Conservation (phyloP, 2,888 invertebrate genomes). For the Heteromyza rotundicornis region DNA sequence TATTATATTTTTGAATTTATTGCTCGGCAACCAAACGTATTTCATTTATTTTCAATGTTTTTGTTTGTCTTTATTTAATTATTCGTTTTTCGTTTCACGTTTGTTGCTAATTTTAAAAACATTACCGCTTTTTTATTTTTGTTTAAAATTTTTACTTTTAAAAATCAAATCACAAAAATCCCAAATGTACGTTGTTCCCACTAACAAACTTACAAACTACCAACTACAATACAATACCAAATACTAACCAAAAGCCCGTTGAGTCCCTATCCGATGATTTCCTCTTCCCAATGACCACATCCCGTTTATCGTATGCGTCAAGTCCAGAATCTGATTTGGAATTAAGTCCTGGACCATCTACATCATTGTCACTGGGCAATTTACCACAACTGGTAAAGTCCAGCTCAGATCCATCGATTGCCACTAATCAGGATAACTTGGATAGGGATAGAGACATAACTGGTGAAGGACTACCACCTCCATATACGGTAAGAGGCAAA, state of each 20-base stretch:
- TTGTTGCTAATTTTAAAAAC: slow-evolving; percentile 42
- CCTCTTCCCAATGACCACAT: slow-evolving; percentile 97
- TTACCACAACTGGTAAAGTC: slow-evolving; percentile 76
- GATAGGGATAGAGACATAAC: slow-evolving; percentile 71
- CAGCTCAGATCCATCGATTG: slow-evolving; percentile 93
- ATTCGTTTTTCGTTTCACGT: slow-evolving; percentile 38
- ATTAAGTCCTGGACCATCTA: slow-evolving; percentile 76
- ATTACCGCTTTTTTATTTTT: slow-evolving; percentile 2
- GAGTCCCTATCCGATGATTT: slow-evolving; percentile 98
- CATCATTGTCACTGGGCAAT: slow-evolving; percentile 66
- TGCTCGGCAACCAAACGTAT: slow-evolving; percentile 52
- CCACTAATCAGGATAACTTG: slow-evolving; percentile 88
- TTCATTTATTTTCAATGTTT: slow-evolving; percentile 38
- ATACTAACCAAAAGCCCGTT: slow-evolving; percentile 73
- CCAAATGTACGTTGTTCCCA: neutral
- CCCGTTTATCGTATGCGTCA: slow-evolving; percentile 93
- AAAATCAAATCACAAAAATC: neutral
- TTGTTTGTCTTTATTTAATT: slow-evolving; percentile 16
- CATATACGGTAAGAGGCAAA: slow-evolving; percentile 77
- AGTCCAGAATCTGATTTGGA: slow-evolving; percentile 96
- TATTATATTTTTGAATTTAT: slow-evolving; percentile 32
- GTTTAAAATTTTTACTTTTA: neutral
- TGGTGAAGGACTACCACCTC: slow-evolving; percentile 75
- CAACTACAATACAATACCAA: slow-evolving; percentile 26
- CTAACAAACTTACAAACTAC: too few species aligned